Base-by-base conservation (phyloP, 2,888 invertebrate genomes). In the Parnassius apollo region DNA sequence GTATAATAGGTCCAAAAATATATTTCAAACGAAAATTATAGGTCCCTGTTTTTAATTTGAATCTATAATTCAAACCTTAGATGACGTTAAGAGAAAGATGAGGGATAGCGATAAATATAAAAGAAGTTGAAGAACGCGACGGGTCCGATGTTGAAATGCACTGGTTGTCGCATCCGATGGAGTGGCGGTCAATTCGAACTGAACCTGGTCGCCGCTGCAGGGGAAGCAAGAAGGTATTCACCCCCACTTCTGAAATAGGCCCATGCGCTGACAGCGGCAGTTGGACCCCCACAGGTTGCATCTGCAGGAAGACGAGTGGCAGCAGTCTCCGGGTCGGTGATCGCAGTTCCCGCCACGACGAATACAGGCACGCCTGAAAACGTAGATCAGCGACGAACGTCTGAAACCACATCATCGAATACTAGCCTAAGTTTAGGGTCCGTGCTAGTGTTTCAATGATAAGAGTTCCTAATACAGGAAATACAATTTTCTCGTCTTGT, bases 211-310 rank as follows among this genome's bases (percentile, higher is more conserved):
- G 83, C 82, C 81, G 86, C 85, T 82, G 81, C 83, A 81, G 74
- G 70, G 80, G 77, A 80, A 78, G 44, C 59, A 48, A 56, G 66
- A 59, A 51, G 57, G 57, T 48, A 48, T 69, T 80, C 92, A 95
- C 83, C 96, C 96, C 95, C 96, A 96, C 90, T 96, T 96, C 84
- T 96, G 96, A 93, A 97, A 97, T 80, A 97, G 94, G 66, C 97
- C 96, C 94, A 96, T 95, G 75, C 97, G 94, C 86, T 97, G 96
- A 86, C 97, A 97, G 77, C 95, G 94, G 86, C 97, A 97, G 92
- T 97, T 97, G 81, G 96, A 95, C 66, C 97, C 96, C 96, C 96
- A 97, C 59, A 97, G 93, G 87, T 97, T 97, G 93, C 97, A 97
- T 68, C 97, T 94, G 88, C 97, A 97, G 69, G 96, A 95, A 69